Evolutionary conservation across 2,888 invertebrate genomes (phyloP).

Genomic region (Lobophora halterata): DNA sequence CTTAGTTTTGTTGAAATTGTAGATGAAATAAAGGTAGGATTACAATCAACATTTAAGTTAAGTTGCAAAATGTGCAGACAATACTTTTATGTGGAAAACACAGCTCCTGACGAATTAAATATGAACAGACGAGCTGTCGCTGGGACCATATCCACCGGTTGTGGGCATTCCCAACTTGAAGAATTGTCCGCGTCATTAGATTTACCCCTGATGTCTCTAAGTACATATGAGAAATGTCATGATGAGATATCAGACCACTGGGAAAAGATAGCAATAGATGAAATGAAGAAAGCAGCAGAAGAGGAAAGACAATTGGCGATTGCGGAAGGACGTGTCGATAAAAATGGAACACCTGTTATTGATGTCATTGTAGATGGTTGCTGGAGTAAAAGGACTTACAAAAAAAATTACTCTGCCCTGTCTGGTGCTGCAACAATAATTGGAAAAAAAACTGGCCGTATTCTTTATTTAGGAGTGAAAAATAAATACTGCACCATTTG

Average conservation of each 20-base stretch:
- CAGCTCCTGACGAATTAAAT: too few species aligned
- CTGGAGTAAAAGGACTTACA: slow-evolving; percentile 28
- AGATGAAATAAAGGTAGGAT: too few species aligned
- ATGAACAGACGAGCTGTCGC: slow-evolving; percentile 13
- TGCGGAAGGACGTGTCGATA: slow-evolving; percentile 22
- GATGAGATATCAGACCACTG: slow-evolving; percentile 20
- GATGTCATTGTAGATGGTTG: slow-evolving; percentile 30
- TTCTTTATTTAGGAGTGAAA: slow-evolving; percentile 23
- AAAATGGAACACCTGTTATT: slow-evolving; percentile 27
- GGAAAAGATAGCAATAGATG: slow-evolving; percentile 22
- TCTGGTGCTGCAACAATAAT: slow-evolving; percentile 31
- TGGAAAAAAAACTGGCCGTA: slow-evolving; percentile 24
- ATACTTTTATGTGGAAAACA: too few species aligned
- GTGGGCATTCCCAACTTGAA: slow-evolving; percentile 15
- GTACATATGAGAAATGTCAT: slow-evolving; percentile 10
- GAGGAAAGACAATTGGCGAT: slow-evolving; percentile 27
- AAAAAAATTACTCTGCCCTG: slow-evolving; percentile 25
- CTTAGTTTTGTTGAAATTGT: too few species aligned
- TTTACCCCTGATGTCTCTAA: slow-evolving; percentile 10
- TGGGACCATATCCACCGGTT: slow-evolving; percentile 14
- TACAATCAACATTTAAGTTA: too few species aligned
- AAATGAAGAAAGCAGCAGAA: slow-evolving; percentile 23
- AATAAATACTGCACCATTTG: slow-evolving; percentile 30
- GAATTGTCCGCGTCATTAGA: slow-evolving; percentile 16
- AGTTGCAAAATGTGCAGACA: too few species aligned